Evolutionary conservation across 2,888 invertebrate species (phyloP), one percentile per base, ranked within the genome.

Genomic region (Pycnomerus fuliginosus): DNA sequence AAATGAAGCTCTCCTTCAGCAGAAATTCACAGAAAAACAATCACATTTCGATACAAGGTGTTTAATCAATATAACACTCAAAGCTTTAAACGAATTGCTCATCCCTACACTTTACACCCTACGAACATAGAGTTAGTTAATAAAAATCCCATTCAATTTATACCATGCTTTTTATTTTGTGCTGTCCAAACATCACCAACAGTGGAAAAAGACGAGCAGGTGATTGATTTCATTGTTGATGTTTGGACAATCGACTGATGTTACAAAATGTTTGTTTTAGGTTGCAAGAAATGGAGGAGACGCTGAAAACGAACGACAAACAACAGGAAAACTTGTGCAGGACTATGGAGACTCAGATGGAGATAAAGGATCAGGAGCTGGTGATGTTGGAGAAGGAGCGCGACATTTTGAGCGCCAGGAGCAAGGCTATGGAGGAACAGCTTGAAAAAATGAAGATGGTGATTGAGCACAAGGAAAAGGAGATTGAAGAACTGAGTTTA

Each of bases 231-330:
- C 15, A 22, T 32, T 32, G 50, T 56, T 49, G 63, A 64, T 62
- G 63, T 62, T 62, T 60, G 51, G 54, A 56, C 56, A 51, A 52
- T 48, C 63, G 54, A 69, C 63, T 71, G 70, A 70, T 64, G 62
- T 70, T 66, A 70, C 67, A 68, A 57, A 52, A 53, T 52, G 61
- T 50, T 56, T 60, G 58, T 65, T 68, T 57, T 66, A 71, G 71
- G 57, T 55, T 66, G 53, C 58, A 60, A 39, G 52, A 49, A 7
- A 45, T 62, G 12, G 56, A 64, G 39, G 58, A 55, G 4, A 3
- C 28, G 22, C 32, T 31, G 14, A 16, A 37, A 13, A 17, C 7
- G 8, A 13, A 16, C 11, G 41, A 39, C 14, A 8, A 5, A 2
- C 34, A 43, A 15, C 29, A 34, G 20, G 14, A 44, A 27, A 44